A percentile compares a stretch with the other conserved stretches of the same genome.
Conservation (phyloP, 2,888 invertebrate species). For the Drosophila helvetica region DNA sequence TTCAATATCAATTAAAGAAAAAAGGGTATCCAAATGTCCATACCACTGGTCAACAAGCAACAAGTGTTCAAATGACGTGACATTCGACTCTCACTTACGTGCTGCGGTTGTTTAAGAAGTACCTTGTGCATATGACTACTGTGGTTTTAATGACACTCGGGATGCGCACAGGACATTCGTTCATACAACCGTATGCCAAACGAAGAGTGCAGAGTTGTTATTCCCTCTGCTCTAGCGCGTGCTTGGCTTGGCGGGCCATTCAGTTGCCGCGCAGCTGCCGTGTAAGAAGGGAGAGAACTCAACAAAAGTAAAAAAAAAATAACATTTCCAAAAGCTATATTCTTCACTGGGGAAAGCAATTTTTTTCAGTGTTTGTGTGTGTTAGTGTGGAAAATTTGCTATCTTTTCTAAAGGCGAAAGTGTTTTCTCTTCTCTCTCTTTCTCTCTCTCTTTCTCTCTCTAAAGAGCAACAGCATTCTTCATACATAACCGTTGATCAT, state of each 20-base stretch:
- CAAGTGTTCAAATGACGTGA: too few species aligned
- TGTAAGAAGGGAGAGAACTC: conserved; percentile 34
- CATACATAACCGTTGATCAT: conserved; percentile 81
- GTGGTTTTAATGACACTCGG: too few species aligned
- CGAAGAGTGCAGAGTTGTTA: too few species aligned
- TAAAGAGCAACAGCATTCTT: conserved; percentile 32
- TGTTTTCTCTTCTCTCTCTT: conserved; percentile 38
- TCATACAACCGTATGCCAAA: too few species aligned
- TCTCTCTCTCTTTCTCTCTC: conserved; percentile 17
- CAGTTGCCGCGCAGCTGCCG: conserved; percentile 74
- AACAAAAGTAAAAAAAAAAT: conserved; percentile 60
- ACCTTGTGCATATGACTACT: too few species aligned
- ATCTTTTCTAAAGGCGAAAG: conserved; percentile 39
- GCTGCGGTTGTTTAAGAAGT: too few species aligned
- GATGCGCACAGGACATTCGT: too few species aligned
- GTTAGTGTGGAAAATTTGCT: conserved; percentile 57
- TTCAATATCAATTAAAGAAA: too few species aligned
- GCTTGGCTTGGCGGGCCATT: conserved; percentile 56
- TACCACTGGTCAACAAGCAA: too few species aligned
- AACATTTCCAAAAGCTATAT: conserved; percentile 64
- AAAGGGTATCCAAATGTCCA: too few species aligned
- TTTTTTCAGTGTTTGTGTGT: conserved; percentile 76
- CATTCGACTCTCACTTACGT: too few species aligned
- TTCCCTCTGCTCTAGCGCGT: too few species aligned
- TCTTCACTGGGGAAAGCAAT: conserved; percentile 68